These are phyloP conservation scores for Muscicapa adusta DNA, from an alignment of 2,113 vertebrate species.

Conservation along the genomic window DNA sequence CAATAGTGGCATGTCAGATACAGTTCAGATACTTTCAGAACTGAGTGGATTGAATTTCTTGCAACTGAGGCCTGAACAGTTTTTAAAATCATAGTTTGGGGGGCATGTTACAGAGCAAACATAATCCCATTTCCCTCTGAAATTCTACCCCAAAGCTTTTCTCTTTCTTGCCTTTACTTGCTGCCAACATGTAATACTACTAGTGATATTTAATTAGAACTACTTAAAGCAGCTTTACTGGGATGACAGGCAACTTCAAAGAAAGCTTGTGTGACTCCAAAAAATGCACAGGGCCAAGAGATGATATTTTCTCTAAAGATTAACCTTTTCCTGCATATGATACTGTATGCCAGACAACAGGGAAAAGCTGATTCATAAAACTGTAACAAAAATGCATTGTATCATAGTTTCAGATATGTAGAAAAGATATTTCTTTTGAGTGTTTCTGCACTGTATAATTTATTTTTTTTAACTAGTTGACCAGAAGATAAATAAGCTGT, in stretches of 20 bases:
- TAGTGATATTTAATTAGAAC: conserved; percentile 44
- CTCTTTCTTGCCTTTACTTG: background rate
- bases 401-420: background rate
- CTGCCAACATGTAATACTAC: background rate
- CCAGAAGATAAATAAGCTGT: background rate
- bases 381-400: background rate
- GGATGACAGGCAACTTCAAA: conserved; percentile 29
- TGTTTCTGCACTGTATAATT: background rate
- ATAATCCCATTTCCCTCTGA: background rate
- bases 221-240: conserved; percentile 39
- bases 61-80: background rate
- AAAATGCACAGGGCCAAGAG: background rate
- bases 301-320: conserved; percentile 33
- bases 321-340: conserved; percentile 31
- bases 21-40: conserved; percentile 8
- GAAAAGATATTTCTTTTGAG: background rate
- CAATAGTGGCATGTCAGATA: background rate
- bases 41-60: background rate
- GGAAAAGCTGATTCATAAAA: background rate
- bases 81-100: background rate
- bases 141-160: conserved; percentile 14
- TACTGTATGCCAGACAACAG: background rate
- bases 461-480: background rate
- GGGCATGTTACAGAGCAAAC: background rate
- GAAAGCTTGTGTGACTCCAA: conserved; percentile 9